Conservation (phyloP, 2,888 invertebrate species). For the Alentia gelatinosa region DNA sequence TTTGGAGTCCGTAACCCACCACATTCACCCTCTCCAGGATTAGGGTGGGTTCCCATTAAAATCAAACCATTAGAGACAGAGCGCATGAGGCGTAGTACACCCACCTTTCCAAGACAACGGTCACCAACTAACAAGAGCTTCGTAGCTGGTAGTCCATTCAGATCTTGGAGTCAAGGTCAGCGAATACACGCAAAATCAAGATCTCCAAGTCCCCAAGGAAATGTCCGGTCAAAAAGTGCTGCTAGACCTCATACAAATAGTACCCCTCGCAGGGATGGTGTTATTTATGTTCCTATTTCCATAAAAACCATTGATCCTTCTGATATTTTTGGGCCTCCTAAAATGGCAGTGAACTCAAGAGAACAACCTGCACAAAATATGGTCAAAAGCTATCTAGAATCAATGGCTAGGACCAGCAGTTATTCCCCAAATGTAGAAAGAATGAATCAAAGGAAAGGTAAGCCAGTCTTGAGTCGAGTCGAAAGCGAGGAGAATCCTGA, state of each 20-base stretch:
- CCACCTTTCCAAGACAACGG: background rate
- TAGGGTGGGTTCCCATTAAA: slow-evolving; percentile 1
- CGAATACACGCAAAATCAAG: background rate
- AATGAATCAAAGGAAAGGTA: background rate
- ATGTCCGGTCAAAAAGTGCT: background rate
- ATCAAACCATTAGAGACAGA: slow-evolving; percentile 35
- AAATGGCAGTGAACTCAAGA: background rate
- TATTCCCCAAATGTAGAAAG: too few relatives aligned
- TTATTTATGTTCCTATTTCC: slow-evolving; percentile 28
- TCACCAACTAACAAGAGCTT: background rate
- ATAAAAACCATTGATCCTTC: slow-evolving; percentile 49
- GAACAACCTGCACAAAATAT: background rate
- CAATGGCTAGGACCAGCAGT: too few relatives aligned
- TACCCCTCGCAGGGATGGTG: background rate
- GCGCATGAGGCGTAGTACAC: slow-evolving; percentile 14
- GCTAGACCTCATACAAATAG: background rate
- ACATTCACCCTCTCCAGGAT: background rate
- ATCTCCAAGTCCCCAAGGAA: background rate
- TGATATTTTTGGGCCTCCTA: slow-evolving; percentile 39
- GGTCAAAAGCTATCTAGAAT: background rate
- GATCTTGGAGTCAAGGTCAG: background rate
- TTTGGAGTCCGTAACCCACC: background rate
- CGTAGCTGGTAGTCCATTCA: slow-evolving; percentile 20
- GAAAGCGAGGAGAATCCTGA: background rate
- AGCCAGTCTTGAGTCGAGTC: background rate